These are phyloP conservation scores for Lasioglossum lativentre DNA, from an alignment of 2,888 invertebrate genomes.

Conservation along the genomic window DNA sequence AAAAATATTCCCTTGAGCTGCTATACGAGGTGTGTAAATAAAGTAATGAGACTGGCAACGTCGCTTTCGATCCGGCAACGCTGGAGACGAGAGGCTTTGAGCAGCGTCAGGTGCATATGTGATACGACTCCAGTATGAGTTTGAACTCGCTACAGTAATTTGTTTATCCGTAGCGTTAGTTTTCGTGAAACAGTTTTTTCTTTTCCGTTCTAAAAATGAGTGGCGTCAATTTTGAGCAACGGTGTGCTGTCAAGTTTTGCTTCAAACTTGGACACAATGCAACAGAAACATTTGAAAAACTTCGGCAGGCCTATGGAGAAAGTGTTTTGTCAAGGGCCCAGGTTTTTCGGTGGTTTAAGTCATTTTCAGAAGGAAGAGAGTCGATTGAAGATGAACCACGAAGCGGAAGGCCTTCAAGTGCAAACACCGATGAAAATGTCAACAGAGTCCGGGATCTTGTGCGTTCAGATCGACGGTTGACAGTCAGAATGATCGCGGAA, in stretches of 20 bases:
- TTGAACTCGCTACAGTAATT: constrained; percentile 12
- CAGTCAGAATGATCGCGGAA: too few relatives aligned
- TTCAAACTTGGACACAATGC: constrained; percentile 29
- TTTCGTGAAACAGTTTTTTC: constrained; percentile 10
- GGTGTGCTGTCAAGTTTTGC: constrained; percentile 40
- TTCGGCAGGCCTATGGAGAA: constrained; percentile 16
- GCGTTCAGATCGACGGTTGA: too few relatives aligned
- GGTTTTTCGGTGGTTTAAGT: too few relatives aligned
- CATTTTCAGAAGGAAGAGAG: too few relatives aligned
- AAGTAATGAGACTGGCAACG: constrained; percentile 13
- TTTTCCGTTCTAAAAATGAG: constrained; percentile 6
- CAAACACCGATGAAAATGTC: too few relatives aligned
- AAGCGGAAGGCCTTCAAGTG: too few relatives aligned
- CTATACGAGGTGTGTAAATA: constrained; percentile 17
- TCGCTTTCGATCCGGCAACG: constrained; percentile 1
- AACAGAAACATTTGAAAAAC: constrained; percentile 32
- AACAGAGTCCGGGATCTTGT: too few relatives aligned
- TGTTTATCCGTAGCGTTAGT: background rate
- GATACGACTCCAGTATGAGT: background rate
- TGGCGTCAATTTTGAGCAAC: constrained; percentile 32
- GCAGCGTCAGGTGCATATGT: background rate
- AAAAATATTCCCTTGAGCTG: too few relatives aligned
- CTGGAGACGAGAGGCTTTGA: background rate
- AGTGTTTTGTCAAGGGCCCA: too few relatives aligned
- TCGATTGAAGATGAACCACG: too few relatives aligned